phyloP scores from a whole-genome alignment of 37 sponge, comb jelly and placozoan genomes.

The Geodia barretti region DNA sequence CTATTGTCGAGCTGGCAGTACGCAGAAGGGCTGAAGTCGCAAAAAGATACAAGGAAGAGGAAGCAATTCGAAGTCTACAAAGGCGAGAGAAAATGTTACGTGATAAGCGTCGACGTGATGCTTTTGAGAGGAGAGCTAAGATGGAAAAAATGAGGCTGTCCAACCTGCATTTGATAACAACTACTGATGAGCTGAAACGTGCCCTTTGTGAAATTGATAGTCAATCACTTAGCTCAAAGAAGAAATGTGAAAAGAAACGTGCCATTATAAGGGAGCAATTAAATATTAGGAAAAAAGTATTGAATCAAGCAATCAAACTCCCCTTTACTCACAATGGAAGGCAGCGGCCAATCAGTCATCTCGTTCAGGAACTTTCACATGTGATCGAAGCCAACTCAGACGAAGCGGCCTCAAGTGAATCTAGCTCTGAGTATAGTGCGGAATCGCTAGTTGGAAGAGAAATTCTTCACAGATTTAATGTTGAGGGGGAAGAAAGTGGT shows the following conservation, averaged over 20 bases:
- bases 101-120: neutral
- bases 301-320: no score
- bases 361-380: neutral
- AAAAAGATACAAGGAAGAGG: neutral
- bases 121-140: neutral
- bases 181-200: neutral
- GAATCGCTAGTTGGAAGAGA: slow-evolving; percentile 32
- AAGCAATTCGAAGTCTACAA: neutral
- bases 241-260: neutral
- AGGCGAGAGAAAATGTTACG: neutral
- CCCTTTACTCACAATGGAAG: neutral
- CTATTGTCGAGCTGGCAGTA: slow-evolving; percentile 1
- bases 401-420: neutral
- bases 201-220: neutral
- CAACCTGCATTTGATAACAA: neutral
- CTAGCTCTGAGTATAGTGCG: neutral
- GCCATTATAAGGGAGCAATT: neutral
- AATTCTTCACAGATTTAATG: slow-evolving; percentile 31
- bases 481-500: slow-evolving; percentile 40
- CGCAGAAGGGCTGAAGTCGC: neutral
- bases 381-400: neutral
- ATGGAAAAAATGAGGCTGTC: neutral
- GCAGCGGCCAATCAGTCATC: neutral
- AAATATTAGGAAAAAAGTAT: neutral
- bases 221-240: neutral